Base-by-base conservation (phyloP, 2,797 vertebrate species). In the Naso thynnoides region DNA sequence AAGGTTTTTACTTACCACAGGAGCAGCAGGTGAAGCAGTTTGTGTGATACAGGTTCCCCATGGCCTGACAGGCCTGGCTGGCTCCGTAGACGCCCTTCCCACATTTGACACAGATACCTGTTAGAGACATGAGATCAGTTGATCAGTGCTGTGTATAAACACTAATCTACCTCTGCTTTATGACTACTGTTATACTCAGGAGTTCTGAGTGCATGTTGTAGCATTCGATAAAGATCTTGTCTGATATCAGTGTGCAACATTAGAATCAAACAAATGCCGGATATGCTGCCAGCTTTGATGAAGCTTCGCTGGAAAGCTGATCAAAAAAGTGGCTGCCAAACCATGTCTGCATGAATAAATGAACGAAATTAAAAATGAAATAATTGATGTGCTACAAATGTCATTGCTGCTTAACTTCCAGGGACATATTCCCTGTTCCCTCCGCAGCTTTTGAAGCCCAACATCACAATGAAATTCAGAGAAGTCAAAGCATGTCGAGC, bases 1-100 rank as follows among this genome's bases (percentile, higher is more conserved):
- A 3, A 5, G 14, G 29, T 65, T 52, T n/a, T 42, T 60, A 97
- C 97, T 96, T 93, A 99, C 98, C 98, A 70, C 98, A 99, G 64
- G 97, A 99, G 92, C 96, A 98, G 89, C 98, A 99, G 42, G 95
- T 97, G 95, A 99, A 99, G 91, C 98, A 99, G 92, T 99, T 98
- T 23, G 98, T 99, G 89, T 99, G 98, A 76, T 97, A 99, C 54
- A 99, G 95, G 91, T 97, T 97, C 58, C 98, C 97, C 97, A 99
- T 98, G 2, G 98, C 98, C 88, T 99, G 98, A 91, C 98, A 99
- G 10, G 98, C 98, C 73, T 99, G 98, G 87, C 97, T 97, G 16
- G 98, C 96, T 90, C 98, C 98, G 16, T 99, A 99, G 54, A 99
- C 97, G 36, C 98, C 98, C 78, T 98, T 97, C 72, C 97, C 96